Conservation (phyloP, 2,113 vertebrate species). For the Morone saxatilis region DNA sequence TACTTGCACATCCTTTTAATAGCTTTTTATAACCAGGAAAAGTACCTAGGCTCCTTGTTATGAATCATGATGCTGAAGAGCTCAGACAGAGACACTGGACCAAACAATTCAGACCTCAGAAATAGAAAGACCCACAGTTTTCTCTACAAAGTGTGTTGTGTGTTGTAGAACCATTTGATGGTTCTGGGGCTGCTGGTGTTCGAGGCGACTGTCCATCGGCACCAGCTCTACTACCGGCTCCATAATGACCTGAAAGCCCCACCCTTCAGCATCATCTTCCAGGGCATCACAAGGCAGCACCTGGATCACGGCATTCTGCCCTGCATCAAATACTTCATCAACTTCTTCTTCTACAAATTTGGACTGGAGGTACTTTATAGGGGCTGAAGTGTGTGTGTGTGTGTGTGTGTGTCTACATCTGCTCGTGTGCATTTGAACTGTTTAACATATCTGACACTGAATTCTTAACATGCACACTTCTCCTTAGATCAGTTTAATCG, state of each 20-base stretch:
- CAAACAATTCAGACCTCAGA: not conserved
- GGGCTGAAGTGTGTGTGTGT: not conserved
- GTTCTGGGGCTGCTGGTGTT: conserved; percentile 80
- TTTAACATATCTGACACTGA: not conserved
- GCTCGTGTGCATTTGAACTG: not conserved
- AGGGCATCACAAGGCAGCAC: conserved; percentile 74
- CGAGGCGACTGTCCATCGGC: conserved; percentile 75
- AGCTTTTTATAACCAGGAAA: not conserved
- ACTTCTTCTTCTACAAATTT: conserved; percentile 86
- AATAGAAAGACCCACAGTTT: not conserved
- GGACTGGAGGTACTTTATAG: conserved; percentile 81
- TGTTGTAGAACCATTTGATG: conserved; percentile 79
- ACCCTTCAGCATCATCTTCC: conserved; percentile 68
- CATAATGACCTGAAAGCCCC: conserved; percentile 74
- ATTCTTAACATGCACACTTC: not conserved
- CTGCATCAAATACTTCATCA: conserved; percentile 83
- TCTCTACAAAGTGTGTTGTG: not conserved
- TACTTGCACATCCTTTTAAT: not conserved
- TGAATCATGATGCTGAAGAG: not conserved
- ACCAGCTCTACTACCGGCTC: conserved; percentile 79
- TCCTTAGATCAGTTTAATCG: conserved; percentile 80
- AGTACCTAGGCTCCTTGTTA: not conserved
- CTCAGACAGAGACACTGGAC: not conserved
- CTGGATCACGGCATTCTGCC: conserved; percentile 76
- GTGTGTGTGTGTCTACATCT: not conserved